phyloP scores from a whole-genome alignment of 1,140 invertebrate genomes.

The Muscidifurax raptorellus region DNA sequence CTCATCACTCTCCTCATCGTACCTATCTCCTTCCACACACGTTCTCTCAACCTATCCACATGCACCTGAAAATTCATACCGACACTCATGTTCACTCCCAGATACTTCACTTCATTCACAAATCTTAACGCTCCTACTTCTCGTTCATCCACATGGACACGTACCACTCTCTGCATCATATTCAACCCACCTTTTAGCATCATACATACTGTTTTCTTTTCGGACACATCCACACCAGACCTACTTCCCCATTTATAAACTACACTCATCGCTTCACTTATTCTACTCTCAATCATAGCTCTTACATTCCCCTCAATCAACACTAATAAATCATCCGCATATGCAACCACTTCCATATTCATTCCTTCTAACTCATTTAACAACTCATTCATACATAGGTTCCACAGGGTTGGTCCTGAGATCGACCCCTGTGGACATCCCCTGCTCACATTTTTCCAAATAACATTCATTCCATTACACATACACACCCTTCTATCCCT shows the following conservation, averaged over 20 bases:
- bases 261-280: constrained; percentile 3
- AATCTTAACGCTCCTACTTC: neutral
- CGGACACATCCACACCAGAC: constrained; percentile 34
- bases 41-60: neutral
- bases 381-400: constrained; percentile 57
- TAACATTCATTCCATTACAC: neutral
- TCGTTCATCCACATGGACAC: constrained; percentile 11
- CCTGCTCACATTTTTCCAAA: neutral
- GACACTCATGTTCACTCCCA: constrained; percentile 50
- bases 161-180: neutral
- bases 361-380: constrained; percentile 34
- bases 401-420: constrained; percentile 56
- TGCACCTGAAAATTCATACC: constrained; percentile 50
- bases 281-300: constrained; percentile 15
- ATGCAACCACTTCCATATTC: constrained; percentile 50
- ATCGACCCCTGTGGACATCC: constrained; percentile 54
- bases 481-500: constrained; percentile 18
- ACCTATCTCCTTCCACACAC: neutral
- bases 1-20: constrained; percentile 25
- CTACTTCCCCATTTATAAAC: constrained; percentile 27
- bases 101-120: constrained; percentile 46
- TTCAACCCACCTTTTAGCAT: constrained; percentile 28
- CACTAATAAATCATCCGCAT: constrained; percentile 58
- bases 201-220: constrained; percentile 44
- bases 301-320: constrained; percentile 48